These are phyloP conservation scores for Punctoribates punctum DNA, from an alignment of 2,888 invertebrate species.

Conservation along the genomic window DNA sequence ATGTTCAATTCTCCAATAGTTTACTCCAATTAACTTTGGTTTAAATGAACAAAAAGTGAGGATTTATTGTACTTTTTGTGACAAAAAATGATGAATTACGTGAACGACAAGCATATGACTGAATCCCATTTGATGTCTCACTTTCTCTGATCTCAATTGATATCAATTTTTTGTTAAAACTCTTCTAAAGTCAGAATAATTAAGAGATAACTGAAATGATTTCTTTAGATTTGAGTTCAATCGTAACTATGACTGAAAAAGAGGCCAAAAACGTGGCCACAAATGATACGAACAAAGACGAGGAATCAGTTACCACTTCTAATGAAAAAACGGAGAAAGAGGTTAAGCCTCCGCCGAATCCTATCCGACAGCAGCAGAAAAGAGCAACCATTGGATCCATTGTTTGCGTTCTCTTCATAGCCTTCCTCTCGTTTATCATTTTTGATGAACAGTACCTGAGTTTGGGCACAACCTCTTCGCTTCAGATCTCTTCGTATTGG, in stretches of 20 bases:
- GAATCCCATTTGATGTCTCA: slow-evolving; percentile 24
- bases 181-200: not conserved
- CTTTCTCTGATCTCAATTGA: not conserved
- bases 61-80: too few species aligned
- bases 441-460: not conserved
- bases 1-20: too few species aligned
- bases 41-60: too few species aligned
- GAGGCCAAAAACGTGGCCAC: not conserved
- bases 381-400: not conserved
- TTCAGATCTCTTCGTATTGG: slow-evolving; percentile 25
- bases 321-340: too few species aligned
- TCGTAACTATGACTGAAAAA: not conserved
- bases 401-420: not conserved
- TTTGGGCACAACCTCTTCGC: not conserved
- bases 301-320: not conserved
- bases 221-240: not conserved
- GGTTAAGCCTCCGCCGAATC: not conserved
- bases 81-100: slow-evolving; percentile 9
- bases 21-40: too few species aligned
- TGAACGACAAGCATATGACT: slow-evolving; percentile 28
- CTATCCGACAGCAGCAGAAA: not conserved
- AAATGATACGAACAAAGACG: not conserved
- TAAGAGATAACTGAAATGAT: not conserved
- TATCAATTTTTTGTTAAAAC: not conserved
- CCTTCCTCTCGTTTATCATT: not conserved